Conservation (phyloP, 2,888 invertebrate genomes). For the Eupelmus urozonus region DNA sequence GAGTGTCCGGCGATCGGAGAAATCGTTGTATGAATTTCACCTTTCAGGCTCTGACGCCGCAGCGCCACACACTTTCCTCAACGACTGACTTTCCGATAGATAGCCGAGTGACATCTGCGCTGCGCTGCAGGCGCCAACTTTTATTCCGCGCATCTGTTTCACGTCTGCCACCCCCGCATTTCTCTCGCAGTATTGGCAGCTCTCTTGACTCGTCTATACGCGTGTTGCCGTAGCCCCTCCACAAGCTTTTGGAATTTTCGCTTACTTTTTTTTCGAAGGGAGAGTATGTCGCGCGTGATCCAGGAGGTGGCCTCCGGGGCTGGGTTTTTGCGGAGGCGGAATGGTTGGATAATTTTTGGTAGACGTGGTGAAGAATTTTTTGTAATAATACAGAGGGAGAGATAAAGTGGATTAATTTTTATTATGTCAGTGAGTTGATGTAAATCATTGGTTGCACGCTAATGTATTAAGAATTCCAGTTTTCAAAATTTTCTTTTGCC, state of each 20-base stretch:
- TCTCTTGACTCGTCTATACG: neutral
- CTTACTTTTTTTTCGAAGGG: neutral
- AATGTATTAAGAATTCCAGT: too few relatives aligned
- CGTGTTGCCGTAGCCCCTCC: too few relatives aligned
- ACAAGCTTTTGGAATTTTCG: neutral
- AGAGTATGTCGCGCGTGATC: neutral
- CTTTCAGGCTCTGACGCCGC: constrained; percentile 37
- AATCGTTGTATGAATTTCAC: constrained; percentile 54
- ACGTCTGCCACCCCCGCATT: neutral
- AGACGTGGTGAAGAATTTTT: too few relatives aligned
- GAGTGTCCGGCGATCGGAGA: neutral
- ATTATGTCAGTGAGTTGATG: too few relatives aligned
- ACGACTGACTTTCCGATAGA: constrained; percentile 41
- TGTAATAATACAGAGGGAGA: too few relatives aligned
- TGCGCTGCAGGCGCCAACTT: constrained; percentile 35
- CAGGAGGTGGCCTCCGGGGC: neutral
- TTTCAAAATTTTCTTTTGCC: too few relatives aligned
- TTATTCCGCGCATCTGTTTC: constrained; percentile 34
- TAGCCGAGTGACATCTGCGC: constrained; percentile 41
- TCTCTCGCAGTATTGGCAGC: constrained; percentile 9
- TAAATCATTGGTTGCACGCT: too few relatives aligned
- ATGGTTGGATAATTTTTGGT: too few relatives aligned
- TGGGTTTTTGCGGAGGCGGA: neutral
- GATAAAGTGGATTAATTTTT: too few relatives aligned
- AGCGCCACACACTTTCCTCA: neutral